Conservation (phyloP, 2,888 invertebrate genomes). For the Girardia tigrina region DNA sequence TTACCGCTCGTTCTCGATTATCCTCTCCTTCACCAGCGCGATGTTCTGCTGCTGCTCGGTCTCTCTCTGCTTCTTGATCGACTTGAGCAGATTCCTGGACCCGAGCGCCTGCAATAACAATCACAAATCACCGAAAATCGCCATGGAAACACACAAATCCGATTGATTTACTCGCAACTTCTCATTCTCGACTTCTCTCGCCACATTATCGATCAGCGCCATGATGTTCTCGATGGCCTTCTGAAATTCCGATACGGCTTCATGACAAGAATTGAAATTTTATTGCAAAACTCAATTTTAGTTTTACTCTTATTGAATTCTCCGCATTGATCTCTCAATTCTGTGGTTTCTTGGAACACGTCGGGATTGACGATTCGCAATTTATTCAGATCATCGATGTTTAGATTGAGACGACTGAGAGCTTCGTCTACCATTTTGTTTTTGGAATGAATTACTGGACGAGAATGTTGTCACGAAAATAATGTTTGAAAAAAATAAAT, state of each 20-base stretch:
- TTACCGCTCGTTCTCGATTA: constrained; percentile 70
- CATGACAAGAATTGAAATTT: too few relatives aligned
- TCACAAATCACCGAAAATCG: background rate
- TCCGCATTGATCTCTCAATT: constrained; percentile 70
- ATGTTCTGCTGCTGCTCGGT: constrained; percentile 71
- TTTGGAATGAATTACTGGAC: too few relatives aligned
- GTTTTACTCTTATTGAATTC: constrained; percentile 72
- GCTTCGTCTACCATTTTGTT: constrained; percentile 51
- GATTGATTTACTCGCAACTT: constrained; percentile 59
- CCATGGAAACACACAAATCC: background rate
- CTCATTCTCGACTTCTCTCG: constrained; percentile 71
- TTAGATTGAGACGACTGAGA: constrained; percentile 57
- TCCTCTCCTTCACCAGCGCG: constrained; percentile 71
- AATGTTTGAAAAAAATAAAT: too few relatives aligned
- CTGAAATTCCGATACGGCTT: constrained; percentile 61
- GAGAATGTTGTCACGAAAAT: too few relatives aligned
- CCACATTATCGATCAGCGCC: constrained; percentile 61
- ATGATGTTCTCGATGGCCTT: constrained; percentile 67
- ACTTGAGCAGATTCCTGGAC: constrained; percentile 69
- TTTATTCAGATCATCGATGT: constrained; percentile 74
- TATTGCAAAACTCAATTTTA: too few relatives aligned
- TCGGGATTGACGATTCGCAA: constrained; percentile 65
- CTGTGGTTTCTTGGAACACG: constrained; percentile 64
- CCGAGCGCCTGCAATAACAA: constrained; percentile 60
- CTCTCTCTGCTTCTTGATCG: constrained; percentile 71